A percentile compares a stretch with the other conserved stretches of the same genome.
phyloP scores from a whole-genome alignment of 1,140 invertebrate genomes.

The Bactericera cockerelli region DNA sequence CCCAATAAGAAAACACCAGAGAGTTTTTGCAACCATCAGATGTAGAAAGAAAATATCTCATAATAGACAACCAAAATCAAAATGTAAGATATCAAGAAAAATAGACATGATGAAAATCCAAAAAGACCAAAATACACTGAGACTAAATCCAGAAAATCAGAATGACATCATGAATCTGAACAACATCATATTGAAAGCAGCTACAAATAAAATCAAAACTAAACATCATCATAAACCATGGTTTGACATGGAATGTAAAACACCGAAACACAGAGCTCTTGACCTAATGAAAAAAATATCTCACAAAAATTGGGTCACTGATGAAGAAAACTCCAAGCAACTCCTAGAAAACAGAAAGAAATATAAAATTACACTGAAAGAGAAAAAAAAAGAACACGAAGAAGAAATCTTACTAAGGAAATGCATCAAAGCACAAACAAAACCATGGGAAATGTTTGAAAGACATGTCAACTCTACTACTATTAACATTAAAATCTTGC shows the following conservation, averaged over 20 bases:
- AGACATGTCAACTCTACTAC: too few relatives aligned
- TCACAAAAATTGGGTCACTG: too few relatives aligned
- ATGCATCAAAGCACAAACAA: background rate
- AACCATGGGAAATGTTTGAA: slow-evolving; percentile 7
- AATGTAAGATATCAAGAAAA: background rate
- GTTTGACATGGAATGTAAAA: too few relatives aligned
- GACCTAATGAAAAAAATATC: background rate
- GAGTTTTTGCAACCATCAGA: background rate
- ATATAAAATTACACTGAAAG: background rate
- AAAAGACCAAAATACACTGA: background rate
- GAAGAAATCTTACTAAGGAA: background rate
- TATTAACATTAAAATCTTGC: too few relatives aligned
- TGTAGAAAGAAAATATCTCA: background rate
- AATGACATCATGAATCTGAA: too few relatives aligned
- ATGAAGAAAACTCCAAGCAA: too few relatives aligned
- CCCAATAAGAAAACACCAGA: background rate
- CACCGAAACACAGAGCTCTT: too few relatives aligned
- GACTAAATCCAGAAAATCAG: background rate
- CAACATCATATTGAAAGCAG: too few relatives aligned
- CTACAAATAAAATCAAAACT: background rate
- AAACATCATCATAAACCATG: background rate
- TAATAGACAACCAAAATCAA: background rate
- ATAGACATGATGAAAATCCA: background rate
- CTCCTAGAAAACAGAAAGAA: background rate
- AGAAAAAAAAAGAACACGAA: background rate